phyloP scores from a whole-genome alignment of 1,140 invertebrate genomes.

The Patella vulgata region DNA sequence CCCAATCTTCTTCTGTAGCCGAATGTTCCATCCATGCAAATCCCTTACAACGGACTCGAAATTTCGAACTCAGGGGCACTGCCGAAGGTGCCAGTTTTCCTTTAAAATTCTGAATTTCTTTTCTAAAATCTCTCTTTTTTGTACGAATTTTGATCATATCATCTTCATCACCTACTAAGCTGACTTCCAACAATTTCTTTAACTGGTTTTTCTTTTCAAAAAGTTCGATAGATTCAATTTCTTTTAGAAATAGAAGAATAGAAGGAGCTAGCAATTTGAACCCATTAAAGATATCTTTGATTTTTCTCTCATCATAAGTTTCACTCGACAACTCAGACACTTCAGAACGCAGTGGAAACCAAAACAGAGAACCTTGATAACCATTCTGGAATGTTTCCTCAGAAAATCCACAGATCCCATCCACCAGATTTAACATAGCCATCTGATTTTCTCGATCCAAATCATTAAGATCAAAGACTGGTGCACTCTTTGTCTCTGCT shows the following conservation, averaged over 20 bases:
- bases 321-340: conserved; percentile 27
- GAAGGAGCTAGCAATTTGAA: conserved; percentile 33
- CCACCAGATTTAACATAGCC: conserved; percentile 13
- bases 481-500: conserved; percentile 20
- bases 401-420: conserved; percentile 30
- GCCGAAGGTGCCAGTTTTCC: no score
- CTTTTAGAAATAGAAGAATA: conserved; percentile 45
- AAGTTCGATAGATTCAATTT: conserved; percentile 15
- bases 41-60: neutral
- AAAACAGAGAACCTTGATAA: conserved; percentile 46
- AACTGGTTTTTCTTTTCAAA: conserved; percentile 4
- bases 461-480: conserved; percentile 10
- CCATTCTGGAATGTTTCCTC: conserved; percentile 22
- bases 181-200: no score
- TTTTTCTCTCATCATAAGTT: conserved; percentile 30
- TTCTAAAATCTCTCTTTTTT: no score
- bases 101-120: no score
- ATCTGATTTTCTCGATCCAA: conserved; percentile 11
- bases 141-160: no score
- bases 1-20: neutral
- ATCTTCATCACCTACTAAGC: no score
- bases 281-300: conserved; percentile 32
- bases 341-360: conserved; percentile 42
- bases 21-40: neutral
- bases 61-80: no score